Evolutionary conservation across 2,797 vertebrate species (phyloP), one percentile per base, ranked within the genome.

Genomic region (Etheostoma nigrum): DNA sequence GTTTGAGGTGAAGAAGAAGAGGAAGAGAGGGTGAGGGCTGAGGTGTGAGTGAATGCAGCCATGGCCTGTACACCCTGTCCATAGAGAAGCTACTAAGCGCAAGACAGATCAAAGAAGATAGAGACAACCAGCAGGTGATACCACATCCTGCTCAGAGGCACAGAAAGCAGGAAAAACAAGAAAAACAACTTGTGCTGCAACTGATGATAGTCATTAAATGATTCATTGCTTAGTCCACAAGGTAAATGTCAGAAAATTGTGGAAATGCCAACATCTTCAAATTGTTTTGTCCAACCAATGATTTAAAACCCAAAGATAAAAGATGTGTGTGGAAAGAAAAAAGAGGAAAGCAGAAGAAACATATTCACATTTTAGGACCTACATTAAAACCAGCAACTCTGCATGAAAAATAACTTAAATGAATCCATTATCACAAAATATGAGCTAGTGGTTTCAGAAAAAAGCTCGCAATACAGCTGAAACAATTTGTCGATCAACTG

Each of bases 121-220:
- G 76, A 86, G 81, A 86, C 21, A 27, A 86, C 60, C 72, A 81
- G 81, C 89, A 94, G 93, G 93, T 94, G 83, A 92, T 81, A 72
- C 11, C 6, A 47, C 18, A 1, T 45, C 68, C 52, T 6, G 36
- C 4, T 2, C 19, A 63, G 60, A 36, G 13, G 30, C 33, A 63
- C 49, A 55, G n/a, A 30, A 33, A 14, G 25, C 45, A 19, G 9
- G 15, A 44, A 15, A 25, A 16, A 3, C 33, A 36, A 48, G 10
- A 51, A 51, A 40, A 54, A 42, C 12, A 45, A 19, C 9, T 49
- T 6, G 15, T 10, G 4, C n/a, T 42, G 1, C 5, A 62, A 25
- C 19, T 16, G 10, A 16, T n/a, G 1, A 30, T 65, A 36, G 6
- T 15, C 4, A 53, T 6, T 25, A 53, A 53, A 44, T 53, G 0